phyloP scores from a whole-genome alignment of 2,888 invertebrate species.

The Erebia ligea region DNA sequence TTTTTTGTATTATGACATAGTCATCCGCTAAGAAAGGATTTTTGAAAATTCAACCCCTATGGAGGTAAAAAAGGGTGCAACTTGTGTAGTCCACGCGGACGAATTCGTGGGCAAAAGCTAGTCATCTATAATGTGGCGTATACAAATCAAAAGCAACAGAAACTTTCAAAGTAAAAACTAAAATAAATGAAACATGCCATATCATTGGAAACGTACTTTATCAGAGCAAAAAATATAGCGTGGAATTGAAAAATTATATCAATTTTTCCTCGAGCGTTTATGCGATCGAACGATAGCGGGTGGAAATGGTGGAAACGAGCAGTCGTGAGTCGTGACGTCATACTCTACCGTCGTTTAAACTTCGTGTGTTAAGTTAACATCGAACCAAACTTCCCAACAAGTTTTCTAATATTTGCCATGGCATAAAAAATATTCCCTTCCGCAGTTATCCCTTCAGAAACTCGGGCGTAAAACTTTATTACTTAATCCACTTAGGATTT shows the following conservation, averaged over 20 bases:
- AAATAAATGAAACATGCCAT: not conserved
- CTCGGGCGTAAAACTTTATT: conserved; percentile 19
- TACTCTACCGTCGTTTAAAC: conserved; percentile 6
- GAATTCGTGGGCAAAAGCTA: no score
- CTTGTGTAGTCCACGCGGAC: no score
- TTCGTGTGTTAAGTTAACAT: not conserved
- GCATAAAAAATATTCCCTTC: not conserved
- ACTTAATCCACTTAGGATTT: conserved; percentile 28
- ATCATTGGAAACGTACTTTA: conserved; percentile 6
- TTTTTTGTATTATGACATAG: no score
- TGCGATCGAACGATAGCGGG: not conserved
- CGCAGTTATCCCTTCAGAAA: conserved; percentile 6
- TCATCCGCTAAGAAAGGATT: no score
- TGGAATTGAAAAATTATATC: conserved; percentile 16
- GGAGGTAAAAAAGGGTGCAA: no score
- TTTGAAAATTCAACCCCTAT: no score
- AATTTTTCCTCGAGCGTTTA: conserved; percentile 5
- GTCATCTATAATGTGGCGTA: no score
- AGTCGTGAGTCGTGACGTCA: conserved; percentile 5
- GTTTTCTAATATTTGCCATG: conserved; percentile 10
- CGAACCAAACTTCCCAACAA: not conserved
- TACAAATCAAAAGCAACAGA: not conserved
- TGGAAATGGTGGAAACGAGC: conserved; percentile 11
- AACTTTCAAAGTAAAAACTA: not conserved
- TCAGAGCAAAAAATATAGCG: not conserved